Percentiles rank a stretch among this genome's conserved stretches.
Conservation (phyloP, 35 echinoderm and acorn worm species). For the Lytechinus pictus region DNA sequence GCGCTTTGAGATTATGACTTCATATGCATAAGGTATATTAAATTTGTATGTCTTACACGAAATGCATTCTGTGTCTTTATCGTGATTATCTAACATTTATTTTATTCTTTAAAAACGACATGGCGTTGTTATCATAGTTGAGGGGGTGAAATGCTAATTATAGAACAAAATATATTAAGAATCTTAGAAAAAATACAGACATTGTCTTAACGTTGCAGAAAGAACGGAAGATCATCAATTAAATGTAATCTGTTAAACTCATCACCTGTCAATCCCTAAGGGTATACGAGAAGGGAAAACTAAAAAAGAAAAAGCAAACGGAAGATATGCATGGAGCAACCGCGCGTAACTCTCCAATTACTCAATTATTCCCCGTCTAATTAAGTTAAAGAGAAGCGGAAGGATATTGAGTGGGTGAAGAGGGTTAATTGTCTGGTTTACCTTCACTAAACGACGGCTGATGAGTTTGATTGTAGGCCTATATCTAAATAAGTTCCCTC, state of each 20-base stretch:
- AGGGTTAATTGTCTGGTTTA: background rate
- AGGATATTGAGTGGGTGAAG: background rate
- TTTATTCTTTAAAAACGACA: no score
- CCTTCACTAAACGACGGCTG: background rate
- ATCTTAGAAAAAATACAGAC: background rate
- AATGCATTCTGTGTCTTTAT: no score
- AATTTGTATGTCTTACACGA: no score
- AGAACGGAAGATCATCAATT: background rate
- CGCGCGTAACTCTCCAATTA: background rate
- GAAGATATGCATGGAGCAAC: background rate
- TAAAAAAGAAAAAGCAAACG: background rate
- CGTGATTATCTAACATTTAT: no score
- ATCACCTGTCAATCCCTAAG: background rate
- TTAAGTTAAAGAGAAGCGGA: slow-evolving; percentile 4
- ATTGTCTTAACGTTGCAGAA: background rate
- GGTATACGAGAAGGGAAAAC: background rate
- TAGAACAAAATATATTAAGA: background rate
- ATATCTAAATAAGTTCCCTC: background rate
- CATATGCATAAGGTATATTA: no score
- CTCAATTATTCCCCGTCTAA: slow-evolving; percentile 6
- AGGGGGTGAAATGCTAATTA: background rate
- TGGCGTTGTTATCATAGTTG: no score
- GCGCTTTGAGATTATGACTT: no score
- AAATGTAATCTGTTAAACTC: background rate
- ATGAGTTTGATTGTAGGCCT: background rate